Conservation (phyloP, 2,113 vertebrate species). For the Enhydra lutris region DNA sequence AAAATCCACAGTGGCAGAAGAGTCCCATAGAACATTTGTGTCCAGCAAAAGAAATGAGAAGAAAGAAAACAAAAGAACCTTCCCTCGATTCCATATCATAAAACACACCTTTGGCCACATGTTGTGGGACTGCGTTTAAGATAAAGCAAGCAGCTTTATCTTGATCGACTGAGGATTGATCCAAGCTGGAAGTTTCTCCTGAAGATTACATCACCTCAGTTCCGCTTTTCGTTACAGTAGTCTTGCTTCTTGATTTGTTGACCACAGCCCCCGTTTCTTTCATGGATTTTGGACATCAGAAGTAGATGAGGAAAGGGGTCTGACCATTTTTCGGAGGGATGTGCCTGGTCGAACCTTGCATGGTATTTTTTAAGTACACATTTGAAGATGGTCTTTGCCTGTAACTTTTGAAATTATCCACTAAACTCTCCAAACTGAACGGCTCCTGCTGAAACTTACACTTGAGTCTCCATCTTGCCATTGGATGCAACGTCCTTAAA, state of each 20-base stretch:
- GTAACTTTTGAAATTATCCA: background rate
- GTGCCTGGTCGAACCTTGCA: background rate
- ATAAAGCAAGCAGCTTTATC: background rate
- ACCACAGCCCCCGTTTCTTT: background rate
- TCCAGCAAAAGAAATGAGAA: background rate
- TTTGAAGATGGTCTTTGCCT: background rate
- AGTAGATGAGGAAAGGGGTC: background rate
- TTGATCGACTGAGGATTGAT: background rate
- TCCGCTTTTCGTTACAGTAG: background rate
- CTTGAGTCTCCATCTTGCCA: background rate
- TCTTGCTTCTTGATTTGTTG: background rate
- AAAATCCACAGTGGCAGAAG: background rate
- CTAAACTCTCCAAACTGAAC: background rate
- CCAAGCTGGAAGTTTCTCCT: background rate
- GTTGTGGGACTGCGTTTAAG: background rate
- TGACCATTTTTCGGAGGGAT: background rate
- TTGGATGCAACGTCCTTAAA: background rate
- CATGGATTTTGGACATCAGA: background rate
- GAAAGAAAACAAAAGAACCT: background rate
- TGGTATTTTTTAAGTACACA: background rate
- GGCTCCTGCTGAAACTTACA: background rate
- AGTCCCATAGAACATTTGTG: background rate
- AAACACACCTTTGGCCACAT: background rate
- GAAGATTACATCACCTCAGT: background rate
- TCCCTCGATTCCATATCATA: background rate